A percentile compares a stretch with the other conserved stretches of the same genome.
Conservation (phyloP, 92 coral and sea anemone species). For the Zoanthus gigantus region DNA sequence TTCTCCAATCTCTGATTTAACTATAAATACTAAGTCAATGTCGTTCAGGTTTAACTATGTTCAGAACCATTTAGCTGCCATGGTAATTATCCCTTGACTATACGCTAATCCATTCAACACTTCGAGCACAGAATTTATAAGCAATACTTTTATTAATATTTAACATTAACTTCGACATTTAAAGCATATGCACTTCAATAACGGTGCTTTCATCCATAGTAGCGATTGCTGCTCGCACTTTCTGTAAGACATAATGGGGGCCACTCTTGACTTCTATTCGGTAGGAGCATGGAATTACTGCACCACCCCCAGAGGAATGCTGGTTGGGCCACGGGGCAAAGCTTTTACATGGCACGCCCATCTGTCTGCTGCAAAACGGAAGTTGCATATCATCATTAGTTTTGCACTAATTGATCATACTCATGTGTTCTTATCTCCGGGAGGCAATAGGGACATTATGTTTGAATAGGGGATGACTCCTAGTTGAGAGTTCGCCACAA, state of each 20-base stretch:
- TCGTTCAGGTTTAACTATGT: conserved; percentile 20
- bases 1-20: conserved; percentile 5
- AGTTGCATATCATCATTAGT: neutral
- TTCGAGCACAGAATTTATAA: neutral
- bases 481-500: neutral
- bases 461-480: neutral
- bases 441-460: neutral
- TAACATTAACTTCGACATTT: neutral
- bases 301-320: conserved; percentile 58
- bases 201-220: conserved; percentile 46
- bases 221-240: conserved; percentile 5
- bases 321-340: conserved; percentile 50
- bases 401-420: neutral
- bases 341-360: neutral
- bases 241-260: neutral
- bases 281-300: conserved; percentile 59
- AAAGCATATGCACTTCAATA: conserved; percentile 18
- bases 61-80: conserved; percentile 36
- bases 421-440: neutral
- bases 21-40: conserved; percentile 6
- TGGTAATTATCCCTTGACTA: conserved; percentile 18
- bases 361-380: neutral
- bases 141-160: neutral
- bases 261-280: conserved; percentile 38
- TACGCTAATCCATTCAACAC: neutral